Conservation (phyloP, 2,797 vertebrate genomes). For the Sebastes iracundus region DNA sequence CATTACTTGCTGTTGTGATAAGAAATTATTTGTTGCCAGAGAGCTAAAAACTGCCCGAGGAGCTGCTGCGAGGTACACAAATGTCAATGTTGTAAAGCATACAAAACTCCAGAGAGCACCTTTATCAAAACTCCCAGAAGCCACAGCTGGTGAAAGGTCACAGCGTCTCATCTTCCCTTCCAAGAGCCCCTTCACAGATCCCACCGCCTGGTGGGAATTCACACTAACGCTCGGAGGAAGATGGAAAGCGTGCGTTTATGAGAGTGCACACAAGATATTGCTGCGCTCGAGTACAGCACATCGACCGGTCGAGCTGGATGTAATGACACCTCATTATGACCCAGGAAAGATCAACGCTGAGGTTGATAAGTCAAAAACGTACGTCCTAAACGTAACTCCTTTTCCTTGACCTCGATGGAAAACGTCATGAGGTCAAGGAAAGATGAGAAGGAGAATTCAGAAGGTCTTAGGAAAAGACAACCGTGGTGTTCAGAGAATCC, state of each 20-base stretch:
- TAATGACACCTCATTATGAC: not conserved
- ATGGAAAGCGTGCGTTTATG: not conserved
- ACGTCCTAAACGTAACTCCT: no score
- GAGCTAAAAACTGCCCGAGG: not conserved
- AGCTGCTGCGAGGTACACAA: not conserved
- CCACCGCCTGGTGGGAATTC: slow-evolving; percentile 3
- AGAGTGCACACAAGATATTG: not conserved
- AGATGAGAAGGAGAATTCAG: no score
- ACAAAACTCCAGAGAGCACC: slow-evolving; percentile 1
- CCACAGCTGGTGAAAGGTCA: slow-evolving; percentile 31
- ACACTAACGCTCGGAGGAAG: not conserved
- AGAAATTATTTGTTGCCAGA: not conserved
- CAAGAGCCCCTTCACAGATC: slow-evolving; percentile 12
- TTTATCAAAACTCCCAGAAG: slow-evolving; percentile 19
- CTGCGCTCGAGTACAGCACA: not conserved
- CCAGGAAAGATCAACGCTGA: not conserved
- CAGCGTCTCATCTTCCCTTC: slow-evolving; percentile 16
- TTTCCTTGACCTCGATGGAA: no score
- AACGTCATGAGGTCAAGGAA: no score
- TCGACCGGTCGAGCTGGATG: not conserved
- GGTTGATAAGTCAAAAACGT: no score
- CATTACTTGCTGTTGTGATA: not conserved
- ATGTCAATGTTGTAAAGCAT: slow-evolving; percentile 14
- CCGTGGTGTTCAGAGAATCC: no score
- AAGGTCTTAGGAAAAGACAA: no score